These are phyloP conservation scores for Diadema setosum DNA, from an alignment of 35 echinoderm and acorn worm species.

Conservation along the genomic window DNA sequence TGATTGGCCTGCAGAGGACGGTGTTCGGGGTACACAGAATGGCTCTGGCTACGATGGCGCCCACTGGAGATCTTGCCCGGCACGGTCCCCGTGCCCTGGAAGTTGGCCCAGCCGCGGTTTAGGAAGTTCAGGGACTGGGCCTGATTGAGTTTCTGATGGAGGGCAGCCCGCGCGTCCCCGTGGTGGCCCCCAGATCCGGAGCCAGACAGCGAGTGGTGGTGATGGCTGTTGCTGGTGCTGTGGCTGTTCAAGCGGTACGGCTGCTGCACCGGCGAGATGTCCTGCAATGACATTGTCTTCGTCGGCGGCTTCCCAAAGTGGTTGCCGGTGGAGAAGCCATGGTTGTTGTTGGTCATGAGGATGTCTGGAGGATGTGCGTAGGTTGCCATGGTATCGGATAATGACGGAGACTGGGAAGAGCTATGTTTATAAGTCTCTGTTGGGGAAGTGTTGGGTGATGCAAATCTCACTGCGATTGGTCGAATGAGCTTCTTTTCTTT, in stretches of 20 bases:
- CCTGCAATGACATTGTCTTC: background rate
- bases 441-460: constrained; percentile 10
- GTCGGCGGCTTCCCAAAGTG: constrained; percentile 8
- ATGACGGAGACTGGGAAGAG: background rate
- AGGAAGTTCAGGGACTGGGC: background rate
- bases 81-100: background rate
- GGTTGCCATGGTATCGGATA: constrained; percentile 12
- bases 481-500: constrained; percentile 1
- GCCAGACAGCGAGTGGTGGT: background rate
- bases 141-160: background rate
- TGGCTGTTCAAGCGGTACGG: background rate
- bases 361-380: background rate
- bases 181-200: background rate
- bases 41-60: background rate
- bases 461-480: constrained; percentile 9
- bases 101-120: constrained; percentile 1
- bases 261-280: constrained; percentile 3
- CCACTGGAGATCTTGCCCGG: background rate
- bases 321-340: background rate
- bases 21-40: background rate
- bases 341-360: background rate
- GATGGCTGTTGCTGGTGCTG: background rate
- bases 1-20: background rate
- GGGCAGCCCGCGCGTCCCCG: background rate
- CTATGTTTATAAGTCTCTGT: background rate